Conservation (phyloP, 2,113 vertebrate species). For the Hippoglossus stenolepis region DNA sequence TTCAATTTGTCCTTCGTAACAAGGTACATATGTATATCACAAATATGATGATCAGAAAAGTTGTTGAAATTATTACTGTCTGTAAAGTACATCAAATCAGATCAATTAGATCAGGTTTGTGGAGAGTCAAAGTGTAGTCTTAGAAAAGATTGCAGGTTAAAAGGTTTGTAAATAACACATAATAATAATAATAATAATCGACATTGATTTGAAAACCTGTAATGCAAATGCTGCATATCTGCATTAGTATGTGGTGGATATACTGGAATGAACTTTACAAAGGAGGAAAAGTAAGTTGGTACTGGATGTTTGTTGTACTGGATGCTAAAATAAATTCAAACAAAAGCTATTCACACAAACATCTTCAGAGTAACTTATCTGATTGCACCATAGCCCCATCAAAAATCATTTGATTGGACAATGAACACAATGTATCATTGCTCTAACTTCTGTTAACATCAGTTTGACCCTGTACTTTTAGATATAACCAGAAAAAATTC, state of each 20-base stretch:
- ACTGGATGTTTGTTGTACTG: not conserved
- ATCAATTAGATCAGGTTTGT: too few species aligned
- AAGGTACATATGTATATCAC: too few species aligned
- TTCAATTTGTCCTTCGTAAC: too few species aligned
- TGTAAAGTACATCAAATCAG: too few species aligned
- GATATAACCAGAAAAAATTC: slow-evolving; percentile 3
- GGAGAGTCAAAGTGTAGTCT: too few species aligned
- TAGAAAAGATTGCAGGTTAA: too few species aligned
- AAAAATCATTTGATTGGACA: slow-evolving; percentile 20
- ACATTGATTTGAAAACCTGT: too few species aligned
- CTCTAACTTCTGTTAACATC: slow-evolving; percentile 14
- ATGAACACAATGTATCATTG: not conserved
- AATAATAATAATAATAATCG: too few species aligned
- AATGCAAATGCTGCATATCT: not conserved
- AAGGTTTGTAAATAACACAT: too few species aligned
- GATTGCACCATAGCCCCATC: not conserved
- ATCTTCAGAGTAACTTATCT: not conserved
- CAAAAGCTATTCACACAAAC: not conserved
- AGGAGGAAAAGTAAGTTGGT: not conserved
- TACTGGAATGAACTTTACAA: too few species aligned
- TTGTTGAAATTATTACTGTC: too few species aligned
- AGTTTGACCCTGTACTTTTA: slow-evolving; percentile 17
- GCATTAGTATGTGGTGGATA: not conserved
- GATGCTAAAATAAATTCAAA: not conserved
- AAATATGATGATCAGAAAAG: too few species aligned